phyloP scores from a whole-genome alignment of 2,113 vertebrate genomes.

The Buteo buteo region DNA sequence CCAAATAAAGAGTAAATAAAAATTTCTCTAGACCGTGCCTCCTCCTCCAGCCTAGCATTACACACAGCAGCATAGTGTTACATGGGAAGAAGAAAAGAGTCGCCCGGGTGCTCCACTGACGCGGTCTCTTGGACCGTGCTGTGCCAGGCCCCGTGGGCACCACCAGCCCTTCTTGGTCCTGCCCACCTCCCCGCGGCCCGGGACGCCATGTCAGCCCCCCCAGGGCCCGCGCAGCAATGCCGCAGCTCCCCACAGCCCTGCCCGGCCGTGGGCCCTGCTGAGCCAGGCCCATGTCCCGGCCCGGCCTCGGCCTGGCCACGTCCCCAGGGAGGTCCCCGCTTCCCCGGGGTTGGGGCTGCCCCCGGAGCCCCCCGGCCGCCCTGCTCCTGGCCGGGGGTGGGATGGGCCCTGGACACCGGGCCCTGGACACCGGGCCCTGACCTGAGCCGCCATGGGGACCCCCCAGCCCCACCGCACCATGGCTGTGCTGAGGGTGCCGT shows the following conservation, averaged over 20 bases:
- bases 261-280: not conserved
- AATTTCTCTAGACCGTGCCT: not conserved
- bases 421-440: not conserved
- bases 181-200: too few relatives aligned
- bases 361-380: accelerated
- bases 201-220: not conserved
- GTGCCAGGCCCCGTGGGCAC: not conserved
- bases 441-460: not conserved
- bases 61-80: not conserved
- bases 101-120: not conserved
- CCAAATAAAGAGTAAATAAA: not conserved
- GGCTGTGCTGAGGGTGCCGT: not conserved
- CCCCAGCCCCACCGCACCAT: not conserved
- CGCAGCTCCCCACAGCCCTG: not conserved
- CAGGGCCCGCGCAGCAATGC: accelerated
- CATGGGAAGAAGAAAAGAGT: not conserved
- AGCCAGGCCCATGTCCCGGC: accelerated
- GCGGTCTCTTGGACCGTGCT: not conserved
- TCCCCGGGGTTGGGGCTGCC: not conserved
- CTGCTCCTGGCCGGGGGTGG: too few relatives aligned
- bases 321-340: not conserved
- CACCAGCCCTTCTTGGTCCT: not conserved
- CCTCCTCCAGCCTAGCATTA: not conserved
- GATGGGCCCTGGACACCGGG: accelerated
- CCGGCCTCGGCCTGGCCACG: accelerated